phyloP scores from a whole-genome alignment of 2,888 invertebrate species.

The Acleris emargana region DNA sequence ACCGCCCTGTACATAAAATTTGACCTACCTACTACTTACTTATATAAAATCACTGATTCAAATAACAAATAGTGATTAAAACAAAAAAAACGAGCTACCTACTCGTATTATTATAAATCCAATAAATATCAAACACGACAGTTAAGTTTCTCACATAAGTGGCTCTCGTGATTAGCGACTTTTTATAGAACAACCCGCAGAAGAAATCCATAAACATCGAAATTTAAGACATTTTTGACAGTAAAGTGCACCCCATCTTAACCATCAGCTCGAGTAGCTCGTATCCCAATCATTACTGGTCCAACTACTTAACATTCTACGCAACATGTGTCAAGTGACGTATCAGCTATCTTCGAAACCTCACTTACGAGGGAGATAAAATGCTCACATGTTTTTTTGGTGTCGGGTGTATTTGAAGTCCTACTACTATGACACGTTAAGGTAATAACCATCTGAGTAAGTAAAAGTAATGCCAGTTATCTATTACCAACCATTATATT shows the following conservation, averaged over 20 bases:
- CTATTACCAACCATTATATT: too few species aligned
- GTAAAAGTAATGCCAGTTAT: too few species aligned
- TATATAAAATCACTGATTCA: too few species aligned
- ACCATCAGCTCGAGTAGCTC: constrained; percentile 44
- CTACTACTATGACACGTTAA: background rate
- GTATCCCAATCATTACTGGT: constrained; percentile 48
- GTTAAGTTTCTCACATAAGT: background rate
- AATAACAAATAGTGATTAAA: too few species aligned
- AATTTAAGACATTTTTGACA: constrained; percentile 34
- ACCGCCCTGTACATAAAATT: too few species aligned
- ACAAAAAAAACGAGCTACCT: too few species aligned
- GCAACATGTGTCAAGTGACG: constrained; percentile 58
- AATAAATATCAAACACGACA: background rate
- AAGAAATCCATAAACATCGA: constrained; percentile 21
- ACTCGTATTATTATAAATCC: too few species aligned
- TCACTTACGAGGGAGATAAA: constrained; percentile 55
- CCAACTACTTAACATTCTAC: constrained; percentile 59
- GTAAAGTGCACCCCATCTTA: constrained; percentile 32
- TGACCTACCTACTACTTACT: too few species aligned
- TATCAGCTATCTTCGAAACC: constrained; percentile 49
- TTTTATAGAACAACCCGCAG: background rate
- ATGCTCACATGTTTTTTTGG: constrained; percentile 35
- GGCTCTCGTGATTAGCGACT: background rate
- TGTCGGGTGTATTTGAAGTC: constrained; percentile 1
- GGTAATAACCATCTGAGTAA: background rate